Percentiles rank a stretch among this genome's conserved stretches.
Conservation (phyloP, 1,140 invertebrate genomes). For the Zaprionus nigranus region DNA sequence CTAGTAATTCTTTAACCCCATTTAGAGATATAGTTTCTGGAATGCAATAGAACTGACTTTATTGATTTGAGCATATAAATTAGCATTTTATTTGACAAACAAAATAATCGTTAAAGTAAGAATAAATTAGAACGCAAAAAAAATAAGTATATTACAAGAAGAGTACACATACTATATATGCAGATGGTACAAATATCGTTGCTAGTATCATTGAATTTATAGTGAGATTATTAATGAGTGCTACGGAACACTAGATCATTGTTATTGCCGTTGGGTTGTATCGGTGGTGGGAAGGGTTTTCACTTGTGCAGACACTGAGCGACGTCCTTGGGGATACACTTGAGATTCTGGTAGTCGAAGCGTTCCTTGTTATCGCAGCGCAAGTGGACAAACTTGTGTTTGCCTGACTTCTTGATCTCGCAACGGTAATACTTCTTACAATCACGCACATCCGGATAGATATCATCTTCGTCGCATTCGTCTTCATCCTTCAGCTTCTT, state of each 20-base stretch:
- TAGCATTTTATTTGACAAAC: constrained; percentile 37
- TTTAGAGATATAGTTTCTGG: background rate
- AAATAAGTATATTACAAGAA: constrained; percentile 11
- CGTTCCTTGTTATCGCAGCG: constrained; percentile 66
- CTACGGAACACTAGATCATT: constrained; percentile 10
- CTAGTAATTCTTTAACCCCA: background rate
- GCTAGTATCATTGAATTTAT: constrained; percentile 63
- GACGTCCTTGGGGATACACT: constrained; percentile 55
- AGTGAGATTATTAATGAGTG: constrained; percentile 51
- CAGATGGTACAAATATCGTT: constrained; percentile 45
- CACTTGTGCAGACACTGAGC: constrained; percentile 62
- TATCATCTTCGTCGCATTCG: constrained; percentile 73
- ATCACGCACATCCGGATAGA: constrained; percentile 69
- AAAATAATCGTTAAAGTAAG: constrained; percentile 27
- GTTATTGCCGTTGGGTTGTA: constrained; percentile 4
- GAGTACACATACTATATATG: constrained; percentile 24
- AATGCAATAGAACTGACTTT: constrained; percentile 23
- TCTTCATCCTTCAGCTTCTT: constrained; percentile 74
- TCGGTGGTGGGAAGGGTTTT: background rate
- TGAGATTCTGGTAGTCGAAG: constrained; percentile 54
- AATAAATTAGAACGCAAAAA: constrained; percentile 65
- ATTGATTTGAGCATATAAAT: constrained; percentile 41
- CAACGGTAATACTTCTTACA: constrained; percentile 77
- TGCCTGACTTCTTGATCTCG: constrained; percentile 65
- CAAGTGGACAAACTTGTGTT: constrained; percentile 59